Evolutionary conservation across 2,888 invertebrate species (phyloP), one percentile per base, ranked within the genome.

Genomic region (Orgyia antiqua): DNA sequence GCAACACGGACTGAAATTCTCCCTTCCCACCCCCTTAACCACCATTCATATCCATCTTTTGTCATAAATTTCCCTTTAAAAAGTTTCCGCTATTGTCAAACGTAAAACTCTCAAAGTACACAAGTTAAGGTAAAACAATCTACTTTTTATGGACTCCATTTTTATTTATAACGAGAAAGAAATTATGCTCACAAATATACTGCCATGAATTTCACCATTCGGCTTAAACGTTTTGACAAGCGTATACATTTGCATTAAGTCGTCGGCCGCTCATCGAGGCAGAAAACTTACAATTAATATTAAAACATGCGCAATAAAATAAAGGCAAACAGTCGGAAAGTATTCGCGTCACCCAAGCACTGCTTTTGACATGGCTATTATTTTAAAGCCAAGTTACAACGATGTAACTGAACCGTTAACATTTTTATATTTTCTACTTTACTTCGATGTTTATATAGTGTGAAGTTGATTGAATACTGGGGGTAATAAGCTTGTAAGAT

Each of bases 201-300:
- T 43, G 50, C 56, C 54, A 58, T 61, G 58, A 61, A 60, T 63
- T 58, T 59, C 47, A 50, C 56, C 41, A 51, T 48, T 32, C 51
- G 33, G 45, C 39, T 51, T 64, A 68, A 69, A 66, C 65, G 71
- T 68, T 75, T 66, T 70, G 76, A 77, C 77, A 71, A 45, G 63
- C 65, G 58, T 54, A 50, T 51, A 62, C 58, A 72, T 74, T 72
- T 70, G 60, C 68, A 69, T 74, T 59, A 65, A 58, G 57, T 62
- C 58, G 59, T 66, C 61, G 58, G 42, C 43, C 31, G 59, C 43
- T 55, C 69, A 66, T 51, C 69, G 63, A 62, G 45, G 51, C 62
- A 62, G 77, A 78, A 78, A 79, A 80, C 79, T 78, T 75, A 78
- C 77, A 78, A 82, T 82, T 78, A 82, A 78, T 80, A 79, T 82